Conservation (phyloP, 2,888 invertebrate genomes). For the Tachina fera region DNA sequence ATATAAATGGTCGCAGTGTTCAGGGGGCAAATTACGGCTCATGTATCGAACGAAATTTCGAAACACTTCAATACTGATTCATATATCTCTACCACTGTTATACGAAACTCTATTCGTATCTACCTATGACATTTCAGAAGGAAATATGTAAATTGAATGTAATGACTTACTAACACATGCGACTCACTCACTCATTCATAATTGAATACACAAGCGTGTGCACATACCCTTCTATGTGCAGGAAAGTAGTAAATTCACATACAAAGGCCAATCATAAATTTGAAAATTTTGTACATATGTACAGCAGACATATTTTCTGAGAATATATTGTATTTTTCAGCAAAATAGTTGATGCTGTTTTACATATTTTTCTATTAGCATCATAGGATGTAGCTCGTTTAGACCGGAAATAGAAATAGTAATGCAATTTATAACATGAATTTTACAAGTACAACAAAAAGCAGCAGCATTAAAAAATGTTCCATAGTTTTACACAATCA, state of each 20-base stretch:
- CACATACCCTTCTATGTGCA: background rate
- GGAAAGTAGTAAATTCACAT: constrained; percentile 29
- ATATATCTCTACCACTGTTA: background rate
- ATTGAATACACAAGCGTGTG: constrained; percentile 8
- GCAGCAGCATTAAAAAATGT: constrained; percentile 18
- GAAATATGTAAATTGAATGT: constrained; percentile 69
- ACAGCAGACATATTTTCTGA: constrained; percentile 62
- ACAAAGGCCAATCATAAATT: constrained; percentile 62
- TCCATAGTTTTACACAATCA: constrained; percentile 40
- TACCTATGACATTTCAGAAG: constrained; percentile 21
- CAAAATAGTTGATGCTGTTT: constrained; percentile 24
- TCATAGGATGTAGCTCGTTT: constrained; percentile 60
- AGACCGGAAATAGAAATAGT: constrained; percentile 63
- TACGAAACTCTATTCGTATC: background rate
- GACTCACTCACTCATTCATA: constrained; percentile 1
- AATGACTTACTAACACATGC: constrained; percentile 57
- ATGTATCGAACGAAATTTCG: too few species aligned
- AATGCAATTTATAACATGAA: constrained; percentile 63
- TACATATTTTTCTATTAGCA: constrained; percentile 55
- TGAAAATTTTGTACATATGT: constrained; percentile 24
- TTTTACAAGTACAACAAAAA: background rate
- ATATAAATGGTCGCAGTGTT: too few species aligned
- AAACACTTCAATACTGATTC: too few species aligned
- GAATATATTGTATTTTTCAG: constrained; percentile 15
- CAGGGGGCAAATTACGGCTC: too few species aligned